Percentiles rank a stretch among this genome's conserved stretches.
These are phyloP conservation scores for Ciconia boyciana DNA, from an alignment of 2,113 vertebrate species.

Conservation along the genomic window DNA sequence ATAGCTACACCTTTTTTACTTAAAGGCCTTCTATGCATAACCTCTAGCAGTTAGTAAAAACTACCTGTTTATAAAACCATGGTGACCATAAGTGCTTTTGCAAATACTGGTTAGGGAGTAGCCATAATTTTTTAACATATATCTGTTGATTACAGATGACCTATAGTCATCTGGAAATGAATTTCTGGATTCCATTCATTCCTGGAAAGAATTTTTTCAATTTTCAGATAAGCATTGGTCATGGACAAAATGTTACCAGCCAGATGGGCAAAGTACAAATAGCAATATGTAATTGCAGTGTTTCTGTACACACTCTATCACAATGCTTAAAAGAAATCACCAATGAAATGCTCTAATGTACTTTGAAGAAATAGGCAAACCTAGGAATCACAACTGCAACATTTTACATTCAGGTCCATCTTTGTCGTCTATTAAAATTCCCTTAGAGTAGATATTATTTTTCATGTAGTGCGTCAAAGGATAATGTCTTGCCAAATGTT, in stretches of 20 bases:
- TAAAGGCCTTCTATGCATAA: not conserved
- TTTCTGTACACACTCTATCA: not conserved
- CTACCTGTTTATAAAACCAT: not conserved
- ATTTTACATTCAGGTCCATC: not conserved
- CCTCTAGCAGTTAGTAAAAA: not conserved
- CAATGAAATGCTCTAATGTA: not conserved
- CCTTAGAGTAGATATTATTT: not conserved
- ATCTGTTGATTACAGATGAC: not conserved
- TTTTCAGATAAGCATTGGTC: not conserved
- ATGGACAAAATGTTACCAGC: not conserved
- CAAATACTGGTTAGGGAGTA: not conserved
- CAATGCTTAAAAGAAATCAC: not conserved
- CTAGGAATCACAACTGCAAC: not conserved
- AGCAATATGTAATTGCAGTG: not conserved
- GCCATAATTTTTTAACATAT: not conserved
- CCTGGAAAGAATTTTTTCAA: not conserved
- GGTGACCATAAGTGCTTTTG: not conserved
- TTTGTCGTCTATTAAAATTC: conserved; percentile 6
- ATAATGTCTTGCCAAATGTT: conserved; percentile 11
- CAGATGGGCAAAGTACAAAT: not conserved
- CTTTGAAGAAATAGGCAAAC: not conserved
- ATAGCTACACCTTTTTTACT: not conserved
- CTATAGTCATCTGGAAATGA: no score
- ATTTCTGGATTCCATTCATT: no score
- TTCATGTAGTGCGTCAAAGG: conserved; percentile 2